Conservation (phyloP, 2,113 vertebrate genomes). For the Equus przewalskii region DNA sequence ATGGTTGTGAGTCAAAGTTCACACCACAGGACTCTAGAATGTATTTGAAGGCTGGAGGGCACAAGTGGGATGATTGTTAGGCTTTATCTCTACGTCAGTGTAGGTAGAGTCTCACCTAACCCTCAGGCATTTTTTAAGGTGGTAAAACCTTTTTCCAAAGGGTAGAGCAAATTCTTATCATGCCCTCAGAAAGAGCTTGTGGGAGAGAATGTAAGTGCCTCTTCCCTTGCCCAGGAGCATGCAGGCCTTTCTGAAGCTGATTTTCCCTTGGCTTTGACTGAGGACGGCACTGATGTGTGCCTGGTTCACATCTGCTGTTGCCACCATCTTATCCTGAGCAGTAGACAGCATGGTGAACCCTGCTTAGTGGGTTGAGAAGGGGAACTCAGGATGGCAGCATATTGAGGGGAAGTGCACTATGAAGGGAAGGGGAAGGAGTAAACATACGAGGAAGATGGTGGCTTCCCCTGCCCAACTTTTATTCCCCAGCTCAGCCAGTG, state of each 20-base stretch:
- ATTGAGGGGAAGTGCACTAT: neutral
- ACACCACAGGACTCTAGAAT: neutral
- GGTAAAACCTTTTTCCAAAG: neutral
- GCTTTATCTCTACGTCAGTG: neutral
- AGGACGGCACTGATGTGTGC: neutral
- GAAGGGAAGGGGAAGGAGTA: neutral
- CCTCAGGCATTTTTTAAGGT: neutral
- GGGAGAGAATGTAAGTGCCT: neutral
- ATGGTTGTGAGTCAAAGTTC: neutral
- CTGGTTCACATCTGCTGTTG: neutral
- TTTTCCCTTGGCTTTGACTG: neutral
- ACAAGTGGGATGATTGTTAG: neutral
- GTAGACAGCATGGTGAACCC: neutral
- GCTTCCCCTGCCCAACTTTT: neutral
- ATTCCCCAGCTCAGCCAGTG: neutral
- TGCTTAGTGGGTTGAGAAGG: neutral
- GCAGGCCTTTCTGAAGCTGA: neutral
- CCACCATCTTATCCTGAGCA: neutral
- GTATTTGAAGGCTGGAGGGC: neutral
- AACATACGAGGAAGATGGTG: neutral
- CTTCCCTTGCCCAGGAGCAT: neutral
- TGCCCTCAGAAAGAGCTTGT: neutral
- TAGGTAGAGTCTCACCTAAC: neutral
- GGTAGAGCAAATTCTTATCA: constrained; percentile 1
- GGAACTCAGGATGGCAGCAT: neutral